These are phyloP conservation scores for Hypanus sabinus DNA, from an alignment of 2,113 vertebrate genomes.

Conservation along the genomic window DNA sequence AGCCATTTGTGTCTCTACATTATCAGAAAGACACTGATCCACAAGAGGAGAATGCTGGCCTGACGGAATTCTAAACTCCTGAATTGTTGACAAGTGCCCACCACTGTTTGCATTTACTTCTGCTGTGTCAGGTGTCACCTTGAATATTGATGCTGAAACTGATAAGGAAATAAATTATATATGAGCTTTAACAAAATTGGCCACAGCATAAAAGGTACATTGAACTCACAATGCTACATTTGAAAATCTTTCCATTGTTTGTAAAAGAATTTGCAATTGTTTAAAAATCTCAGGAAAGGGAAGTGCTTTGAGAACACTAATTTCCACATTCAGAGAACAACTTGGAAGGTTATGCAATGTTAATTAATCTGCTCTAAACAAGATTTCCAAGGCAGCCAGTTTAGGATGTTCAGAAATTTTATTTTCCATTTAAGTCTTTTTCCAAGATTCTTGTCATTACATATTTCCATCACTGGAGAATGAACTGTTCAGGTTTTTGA, in stretches of 20 bases:
- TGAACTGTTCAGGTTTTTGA: background rate
- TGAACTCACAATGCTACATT: no score
- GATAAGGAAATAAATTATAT: background rate
- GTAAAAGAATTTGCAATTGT: background rate
- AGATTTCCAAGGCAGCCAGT: background rate
- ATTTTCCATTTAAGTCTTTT: background rate
- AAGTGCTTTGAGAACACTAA: slow-evolving; percentile 9
- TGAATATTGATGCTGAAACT: background rate
- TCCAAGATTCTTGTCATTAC: background rate
- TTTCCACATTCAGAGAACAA: background rate
- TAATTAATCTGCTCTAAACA: background rate
- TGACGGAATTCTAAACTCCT: slow-evolving; percentile 45
- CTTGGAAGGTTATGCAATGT: background rate
- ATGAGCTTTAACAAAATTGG: background rate
- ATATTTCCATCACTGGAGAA: background rate
- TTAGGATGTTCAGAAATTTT: background rate
- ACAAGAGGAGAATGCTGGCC: slow-evolving; percentile 48
- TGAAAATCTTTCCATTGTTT: background rate
- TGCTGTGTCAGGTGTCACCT: background rate
- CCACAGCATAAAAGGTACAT: background rate
- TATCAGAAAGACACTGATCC: slow-evolving; percentile 52
- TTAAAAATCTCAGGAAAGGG: background rate
- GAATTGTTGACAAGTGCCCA: slow-evolving; percentile 40
- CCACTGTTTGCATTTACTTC: slow-evolving; percentile 38
- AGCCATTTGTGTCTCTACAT: slow-evolving; percentile 63